A percentile compares a stretch with the other conserved stretches of the same genome.
These are phyloP conservation scores for Heliconius sara DNA, from an alignment of 2,888 invertebrate species.

Conservation along the genomic window DNA sequence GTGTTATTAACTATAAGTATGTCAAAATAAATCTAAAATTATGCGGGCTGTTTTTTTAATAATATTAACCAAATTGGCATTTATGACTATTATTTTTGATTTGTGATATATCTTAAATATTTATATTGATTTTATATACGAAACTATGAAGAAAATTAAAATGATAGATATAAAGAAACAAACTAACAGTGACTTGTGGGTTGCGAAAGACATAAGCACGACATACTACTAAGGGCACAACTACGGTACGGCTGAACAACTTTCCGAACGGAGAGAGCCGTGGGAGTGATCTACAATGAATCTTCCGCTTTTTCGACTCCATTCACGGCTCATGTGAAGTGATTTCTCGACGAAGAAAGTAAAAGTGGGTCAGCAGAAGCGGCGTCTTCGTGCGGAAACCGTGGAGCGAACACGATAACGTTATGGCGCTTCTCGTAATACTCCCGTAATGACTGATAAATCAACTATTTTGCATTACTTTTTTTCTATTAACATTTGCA, in stretches of 20 bases:
- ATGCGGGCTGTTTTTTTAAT: background rate
- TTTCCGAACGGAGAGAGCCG: constrained; percentile 67
- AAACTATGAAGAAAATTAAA: background rate
- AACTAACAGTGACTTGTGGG: background rate
- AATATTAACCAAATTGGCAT: background rate
- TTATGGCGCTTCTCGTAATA: constrained; percentile 46
- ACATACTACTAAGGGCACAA: constrained; percentile 25
- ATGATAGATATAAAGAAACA: background rate
- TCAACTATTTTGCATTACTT: background rate
- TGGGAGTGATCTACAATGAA: constrained; percentile 71
- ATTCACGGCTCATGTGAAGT: constrained; percentile 75
- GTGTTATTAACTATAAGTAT: background rate
- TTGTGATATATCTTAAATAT: background rate
- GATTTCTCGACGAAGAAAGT: constrained; percentile 79
- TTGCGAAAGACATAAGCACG: background rate
- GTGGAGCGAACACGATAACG: constrained; percentile 44
- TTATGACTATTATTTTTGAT: background rate
- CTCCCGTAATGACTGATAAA: constrained; percentile 39
- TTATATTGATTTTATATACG: background rate
- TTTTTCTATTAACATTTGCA: background rate
- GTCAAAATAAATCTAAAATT: background rate
- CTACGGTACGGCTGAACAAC: constrained; percentile 47
- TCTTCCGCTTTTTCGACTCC: constrained; percentile 76
- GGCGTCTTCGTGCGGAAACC: constrained; percentile 54
- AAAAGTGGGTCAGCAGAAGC: constrained; percentile 73